A percentile compares a stretch with the other conserved stretches of the same genome.
phyloP scores from a whole-genome alignment of 2,888 invertebrate genomes.

The Anaspis maculata region DNA sequence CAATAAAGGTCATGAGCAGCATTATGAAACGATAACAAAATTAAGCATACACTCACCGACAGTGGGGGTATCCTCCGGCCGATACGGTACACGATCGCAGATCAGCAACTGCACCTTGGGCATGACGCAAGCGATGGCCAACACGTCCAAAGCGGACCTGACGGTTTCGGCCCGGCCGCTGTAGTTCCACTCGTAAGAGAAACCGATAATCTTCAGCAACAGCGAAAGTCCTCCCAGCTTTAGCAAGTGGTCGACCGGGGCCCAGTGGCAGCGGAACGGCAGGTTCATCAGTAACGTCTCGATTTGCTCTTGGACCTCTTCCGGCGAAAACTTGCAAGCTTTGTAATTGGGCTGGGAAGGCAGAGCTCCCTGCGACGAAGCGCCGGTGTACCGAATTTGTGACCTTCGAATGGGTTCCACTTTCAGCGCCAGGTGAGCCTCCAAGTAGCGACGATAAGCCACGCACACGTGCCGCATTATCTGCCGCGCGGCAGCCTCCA shows the following conservation, averaged over 20 bases:
- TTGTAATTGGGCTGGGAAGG: slow-evolving; percentile 43
- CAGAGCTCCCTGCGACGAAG: slow-evolving; percentile 26
- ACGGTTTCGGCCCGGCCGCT: slow-evolving; percentile 79
- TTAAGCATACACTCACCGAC: slow-evolving; percentile 48
- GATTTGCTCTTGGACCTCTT: slow-evolving; percentile 80
- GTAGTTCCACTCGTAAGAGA: slow-evolving; percentile 88
- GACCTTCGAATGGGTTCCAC: slow-evolving; percentile 62
- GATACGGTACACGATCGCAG: slow-evolving; percentile 67
- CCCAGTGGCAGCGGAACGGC: slow-evolving; percentile 73
- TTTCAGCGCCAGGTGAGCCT: slow-evolving; percentile 78
- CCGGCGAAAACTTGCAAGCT: slow-evolving; percentile 60
- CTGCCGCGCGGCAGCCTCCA: slow-evolving; percentile 83
- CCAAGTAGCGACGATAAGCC: slow-evolving; percentile 82
- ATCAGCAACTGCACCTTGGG: slow-evolving; percentile 69
- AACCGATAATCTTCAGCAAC: slow-evolving; percentile 77
- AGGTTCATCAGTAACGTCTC: slow-evolving; percentile 69
- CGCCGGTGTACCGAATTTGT: slow-evolving; percentile 41
- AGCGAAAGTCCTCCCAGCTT: slow-evolving; percentile 76
- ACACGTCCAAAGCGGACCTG: slow-evolving; percentile 73
- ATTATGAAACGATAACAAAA: too few species aligned
- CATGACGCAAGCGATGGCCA: slow-evolving; percentile 84
- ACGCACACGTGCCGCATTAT: slow-evolving; percentile 86
- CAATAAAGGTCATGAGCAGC: too few species aligned
- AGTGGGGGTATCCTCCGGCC: slow-evolving; percentile 68
- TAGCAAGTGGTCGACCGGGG: slow-evolving; percentile 80